Conservation (phyloP, 2,113 vertebrate species). For the Asarcornis scutulata region DNA sequence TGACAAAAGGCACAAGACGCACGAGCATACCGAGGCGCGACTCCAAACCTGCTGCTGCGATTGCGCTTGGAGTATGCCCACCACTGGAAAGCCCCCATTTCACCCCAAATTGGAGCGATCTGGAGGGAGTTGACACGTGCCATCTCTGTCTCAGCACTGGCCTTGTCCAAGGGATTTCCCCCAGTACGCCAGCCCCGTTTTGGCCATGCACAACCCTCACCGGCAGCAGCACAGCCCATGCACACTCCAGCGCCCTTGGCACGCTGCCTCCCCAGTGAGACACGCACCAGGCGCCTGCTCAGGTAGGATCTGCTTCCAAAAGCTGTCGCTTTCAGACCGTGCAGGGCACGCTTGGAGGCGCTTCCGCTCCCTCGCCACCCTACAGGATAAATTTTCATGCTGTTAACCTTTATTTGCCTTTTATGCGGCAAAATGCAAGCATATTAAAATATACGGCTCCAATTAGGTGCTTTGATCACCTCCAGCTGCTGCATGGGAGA, state of each 20-base stretch:
- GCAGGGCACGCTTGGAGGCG: not conserved
- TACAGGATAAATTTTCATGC: not conserved
- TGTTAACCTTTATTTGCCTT: conserved; percentile 40
- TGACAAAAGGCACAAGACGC: not conserved
- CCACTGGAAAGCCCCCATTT: not conserved
- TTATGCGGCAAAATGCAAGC: not conserved
- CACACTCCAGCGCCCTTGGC: not conserved
- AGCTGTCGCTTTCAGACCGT: not conserved
- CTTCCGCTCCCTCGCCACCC: not conserved
- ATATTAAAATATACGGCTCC: not conserved
- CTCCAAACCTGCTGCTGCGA: not conserved
- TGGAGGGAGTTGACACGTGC: not conserved
- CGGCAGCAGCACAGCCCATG: fast-evolving
- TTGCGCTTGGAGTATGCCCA: not conserved
- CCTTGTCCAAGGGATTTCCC: not conserved
- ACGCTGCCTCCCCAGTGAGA: not conserved
- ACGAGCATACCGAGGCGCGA: fast-evolving
- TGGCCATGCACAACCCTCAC: not conserved
- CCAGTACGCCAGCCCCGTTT: not conserved
- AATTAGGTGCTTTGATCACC: not conserved
- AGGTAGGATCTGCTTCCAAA: not conserved
- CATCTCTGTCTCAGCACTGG: not conserved
- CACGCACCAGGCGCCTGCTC: not conserved
- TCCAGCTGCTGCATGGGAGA: conserved; percentile 13
- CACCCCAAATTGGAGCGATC: not conserved